Evolutionary conservation across 35 echinoderm and acorn worm genomes (phyloP), one percentile per base, ranked within the genome.

Genomic region (Anneissia japonica): DNA sequence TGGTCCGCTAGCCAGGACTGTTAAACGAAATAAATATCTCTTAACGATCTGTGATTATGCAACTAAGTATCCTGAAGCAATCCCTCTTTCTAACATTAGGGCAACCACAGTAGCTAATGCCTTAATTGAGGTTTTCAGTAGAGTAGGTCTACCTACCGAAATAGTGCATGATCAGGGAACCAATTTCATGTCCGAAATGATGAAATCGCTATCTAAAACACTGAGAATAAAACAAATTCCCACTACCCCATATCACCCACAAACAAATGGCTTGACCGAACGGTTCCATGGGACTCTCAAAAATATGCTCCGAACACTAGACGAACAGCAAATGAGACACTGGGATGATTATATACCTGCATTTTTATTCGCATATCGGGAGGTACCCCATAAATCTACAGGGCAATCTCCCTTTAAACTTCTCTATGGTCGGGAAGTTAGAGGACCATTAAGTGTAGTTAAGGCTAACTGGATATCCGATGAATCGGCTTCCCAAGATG

Each of bases 111-210:
- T 87, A 19, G 76, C 75, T 0, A 35, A 79, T 87, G 37, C 74
- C 0, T 76, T 79, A 34, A 29, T 87, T 9, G 30, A 79, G 31
- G 85, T 79, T 13, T 87, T 87, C 39, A 73, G 55, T 46, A 35
- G 85, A 51, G 39, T 79, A 31, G 38, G 75, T 23, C 28, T 87
- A 23, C 85, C 85, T 0, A 30, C 77, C 23, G 74, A 87, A 11
- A 85, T 87, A 7, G 79, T 87, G 10, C 85, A 87, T 78, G 85
- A 87, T 79, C 85, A 87, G 73, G 85, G 76, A 36, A 55, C 85
- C 32, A 79, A 87, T n/a, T 85, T 85, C 30, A 87, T 87, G 85
- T 87, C 85, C 7, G 7, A 17, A n/a, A 14, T 87, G 31, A 87
- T 87, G 85, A 87, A 21, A 46, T 26, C 40, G 21, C 39, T 87